These are phyloP conservation scores for Lepidocyrtoides sp. DNA, from an alignment of 2,888 invertebrate genomes.

Conservation along the genomic window DNA sequence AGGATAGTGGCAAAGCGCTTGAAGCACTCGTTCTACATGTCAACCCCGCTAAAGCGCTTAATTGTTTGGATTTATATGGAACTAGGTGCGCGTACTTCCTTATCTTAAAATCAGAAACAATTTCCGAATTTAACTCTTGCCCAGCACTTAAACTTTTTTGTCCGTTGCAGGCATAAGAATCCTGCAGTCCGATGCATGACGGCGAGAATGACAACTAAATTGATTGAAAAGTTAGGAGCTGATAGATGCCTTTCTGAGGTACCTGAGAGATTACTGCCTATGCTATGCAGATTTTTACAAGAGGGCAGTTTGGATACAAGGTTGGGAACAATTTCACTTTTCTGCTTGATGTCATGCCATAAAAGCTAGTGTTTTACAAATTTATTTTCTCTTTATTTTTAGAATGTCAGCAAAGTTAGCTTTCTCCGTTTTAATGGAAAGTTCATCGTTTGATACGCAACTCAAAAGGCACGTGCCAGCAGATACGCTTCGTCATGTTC, in stretches of 20 bases:
- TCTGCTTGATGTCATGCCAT: background rate
- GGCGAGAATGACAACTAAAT: conserved; percentile 91
- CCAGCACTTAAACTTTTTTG: conserved; percentile 5
- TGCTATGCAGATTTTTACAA: conserved; percentile 93
- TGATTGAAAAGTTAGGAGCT: conserved; percentile 92
- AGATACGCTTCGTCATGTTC: conserved; percentile 93
- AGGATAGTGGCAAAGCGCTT: conserved; percentile 94
- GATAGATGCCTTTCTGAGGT: conserved; percentile 92
- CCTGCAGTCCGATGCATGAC: conserved; percentile 95
- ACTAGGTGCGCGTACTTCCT: conserved; percentile 87
- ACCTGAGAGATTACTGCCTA: conserved; percentile 92
- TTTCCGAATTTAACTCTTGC: background rate
- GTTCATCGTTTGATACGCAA: conserved; percentile 92
- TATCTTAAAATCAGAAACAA: background rate
- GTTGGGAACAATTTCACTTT: conserved; percentile 86
- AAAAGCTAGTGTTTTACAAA: background rate
- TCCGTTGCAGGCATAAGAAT: conserved; percentile 91
- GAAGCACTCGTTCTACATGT: conserved; percentile 93
- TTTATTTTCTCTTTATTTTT: conserved; percentile 81
- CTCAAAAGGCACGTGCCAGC: conserved; percentile 93
- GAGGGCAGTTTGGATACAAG: conserved; percentile 96
- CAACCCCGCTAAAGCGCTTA: conserved; percentile 90
- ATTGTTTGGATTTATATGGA: conserved; percentile 91
- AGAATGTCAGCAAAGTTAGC: conserved; percentile 93
- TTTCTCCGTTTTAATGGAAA: conserved; percentile 91